These are phyloP conservation scores for Aulostomus chinensis DNA, from an alignment of 2,797 vertebrate species.

Conservation along the genomic window DNA sequence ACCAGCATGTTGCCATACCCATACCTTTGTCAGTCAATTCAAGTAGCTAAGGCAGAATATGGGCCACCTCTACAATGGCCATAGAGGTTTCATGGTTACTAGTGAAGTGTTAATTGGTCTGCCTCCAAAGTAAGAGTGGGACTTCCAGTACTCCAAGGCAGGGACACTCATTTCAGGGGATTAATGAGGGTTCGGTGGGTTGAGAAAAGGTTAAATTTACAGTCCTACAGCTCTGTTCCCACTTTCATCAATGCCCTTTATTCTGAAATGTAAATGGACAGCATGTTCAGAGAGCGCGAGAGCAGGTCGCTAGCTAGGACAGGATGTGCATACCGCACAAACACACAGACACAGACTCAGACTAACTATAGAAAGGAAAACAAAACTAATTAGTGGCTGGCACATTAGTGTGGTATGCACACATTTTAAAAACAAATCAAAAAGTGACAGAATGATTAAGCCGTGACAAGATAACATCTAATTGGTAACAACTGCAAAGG, in stretches of 20 bases:
- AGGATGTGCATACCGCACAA: conserved; percentile 40
- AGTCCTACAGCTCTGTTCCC: neutral
- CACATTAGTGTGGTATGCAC: conserved; percentile 26
- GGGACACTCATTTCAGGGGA: neutral
- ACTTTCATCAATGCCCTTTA: conserved; percentile 30
- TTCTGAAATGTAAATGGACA: conserved; percentile 29
- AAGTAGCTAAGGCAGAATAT: conserved; percentile 21
- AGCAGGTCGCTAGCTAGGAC: conserved; percentile 26
- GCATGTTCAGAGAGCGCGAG: conserved; percentile 12
- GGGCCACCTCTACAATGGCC: conserved; percentile 4
- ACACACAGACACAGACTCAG: conserved; percentile 21
- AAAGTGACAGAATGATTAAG: conserved; percentile 2
- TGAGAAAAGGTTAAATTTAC: conserved; percentile 13
- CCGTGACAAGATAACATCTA: conserved; percentile 10
- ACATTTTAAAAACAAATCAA: conserved; percentile 8
- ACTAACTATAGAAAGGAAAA: conserved; percentile 8
- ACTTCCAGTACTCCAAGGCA: conserved; percentile 18
- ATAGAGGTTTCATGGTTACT: conserved; percentile 27
- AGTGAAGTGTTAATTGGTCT: conserved; percentile 34
- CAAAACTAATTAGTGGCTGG: conserved; percentile 30
- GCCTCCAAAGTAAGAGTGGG: conserved; percentile 15
- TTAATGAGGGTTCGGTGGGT: conserved; percentile 11
- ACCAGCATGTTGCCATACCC: conserved; percentile 3
- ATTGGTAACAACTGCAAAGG: conserved; percentile 21
- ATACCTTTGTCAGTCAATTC: conserved; percentile 3